Evolutionary conservation across 2,888 invertebrate species (phyloP).

Genomic region (Habroteleia sp.): DNA sequence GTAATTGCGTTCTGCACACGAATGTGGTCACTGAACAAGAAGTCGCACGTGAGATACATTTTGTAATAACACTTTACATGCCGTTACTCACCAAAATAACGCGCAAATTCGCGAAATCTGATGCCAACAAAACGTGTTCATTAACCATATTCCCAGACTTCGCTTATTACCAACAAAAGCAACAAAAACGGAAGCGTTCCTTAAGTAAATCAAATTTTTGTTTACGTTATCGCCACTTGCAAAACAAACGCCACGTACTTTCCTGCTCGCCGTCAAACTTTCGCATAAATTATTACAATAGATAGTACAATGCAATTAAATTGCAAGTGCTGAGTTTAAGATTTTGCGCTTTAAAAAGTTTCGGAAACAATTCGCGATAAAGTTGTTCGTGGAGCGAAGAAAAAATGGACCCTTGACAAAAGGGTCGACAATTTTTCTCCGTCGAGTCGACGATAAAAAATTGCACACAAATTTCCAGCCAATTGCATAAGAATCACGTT

Average conservation of each 20-base stretch:
- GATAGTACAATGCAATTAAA: conserved; percentile 37
- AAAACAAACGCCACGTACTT: too few species aligned
- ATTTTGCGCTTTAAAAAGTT: conserved; percentile 35
- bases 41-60: conserved; percentile 1
- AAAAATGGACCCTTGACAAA: conserved; percentile 8
- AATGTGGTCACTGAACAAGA: conserved; percentile 20
- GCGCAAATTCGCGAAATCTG: conserved; percentile 7
- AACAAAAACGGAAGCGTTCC: conserved; percentile 6
- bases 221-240: conserved; percentile 2
- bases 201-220: background rate
- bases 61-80: conserved; percentile 16
- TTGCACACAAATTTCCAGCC: too few species aligned
- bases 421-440: conserved; percentile 14
- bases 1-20: conserved; percentile 12
- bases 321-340: conserved; percentile 35
- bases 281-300: conserved; percentile 33
- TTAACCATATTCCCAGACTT: conserved; percentile 4
- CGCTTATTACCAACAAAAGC: background rate
- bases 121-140: background rate
- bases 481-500: too few species aligned
- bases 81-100: conserved; percentile 3
- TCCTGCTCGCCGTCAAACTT: too few species aligned
- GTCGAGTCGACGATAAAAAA: too few species aligned
- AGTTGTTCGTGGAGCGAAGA: conserved; percentile 21
- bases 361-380: conserved; percentile 26